Evolutionary conservation across 2,113 vertebrate species (phyloP), one percentile per base, ranked within the genome.

Genomic region (Siniperca knerii): DNA sequence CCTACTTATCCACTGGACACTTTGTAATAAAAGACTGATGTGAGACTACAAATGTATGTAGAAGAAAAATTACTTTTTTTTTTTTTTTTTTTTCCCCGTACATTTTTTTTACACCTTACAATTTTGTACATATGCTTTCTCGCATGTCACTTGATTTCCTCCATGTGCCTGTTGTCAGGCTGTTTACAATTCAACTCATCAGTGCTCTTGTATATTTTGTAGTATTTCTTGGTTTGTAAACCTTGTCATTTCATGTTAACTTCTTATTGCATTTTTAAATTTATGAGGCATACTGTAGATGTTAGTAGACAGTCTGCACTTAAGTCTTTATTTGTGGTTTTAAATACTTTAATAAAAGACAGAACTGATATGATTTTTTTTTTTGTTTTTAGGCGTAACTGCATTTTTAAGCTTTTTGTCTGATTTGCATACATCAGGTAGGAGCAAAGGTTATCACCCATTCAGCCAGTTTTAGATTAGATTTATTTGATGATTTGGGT

Each of bases 261-360:
- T 4, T 86, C 35, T 70, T 18, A 18, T 1, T 3, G 13, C 12
- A 46, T 69, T 68, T 76, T 60, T 86, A 3, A 71, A 66, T 21
- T 73, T 18, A 37, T 9, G 18, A 18, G 50, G 20, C 42, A 15
- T 18, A 21, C 50, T 75, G 16, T 80, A 54, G 35, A 29, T 80
- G 20, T 40, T 72, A 6, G 29, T 65, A n/a, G 48, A 75, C 50
- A 3, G 21, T 54, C 33, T 33, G 65, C 60, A 61, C 58, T 73
- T 68, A 1, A 12, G 6, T 76, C 18, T 73, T 35, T 58, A 16
- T 68, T 65, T 81, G 67, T 85, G 58, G 46, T 88, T 85, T 83
- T 88, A 79, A 83, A 73, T 79, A n/a, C 50, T 84, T 84, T 7
- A 92, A 92, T 90, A 90, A 90, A 93, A 64, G 5, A 62, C 40